Evolutionary conservation across 2,113 vertebrate species (phyloP), one percentile per base, ranked within the genome.

Genomic region (Lamprotornis superbus): DNA sequence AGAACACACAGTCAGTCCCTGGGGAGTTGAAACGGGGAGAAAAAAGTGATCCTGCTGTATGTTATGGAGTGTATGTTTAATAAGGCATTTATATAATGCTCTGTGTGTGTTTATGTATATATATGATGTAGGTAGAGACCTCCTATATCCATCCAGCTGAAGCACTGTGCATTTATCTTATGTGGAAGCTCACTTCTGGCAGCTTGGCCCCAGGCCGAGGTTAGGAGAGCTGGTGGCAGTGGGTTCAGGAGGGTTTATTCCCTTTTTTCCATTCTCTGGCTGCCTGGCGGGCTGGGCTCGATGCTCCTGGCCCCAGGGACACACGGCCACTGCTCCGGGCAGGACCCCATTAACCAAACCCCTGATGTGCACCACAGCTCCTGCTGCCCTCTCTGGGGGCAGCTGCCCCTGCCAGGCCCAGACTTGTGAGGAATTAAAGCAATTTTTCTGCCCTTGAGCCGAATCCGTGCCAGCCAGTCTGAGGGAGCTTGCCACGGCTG

Each of bases 221-320:
- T 14, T 12, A 47, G 22, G 18, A 40, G 40, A 15, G 7, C 16
- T 6, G 37, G 40, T 15, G 56, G 44, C 22, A 8, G 44, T 0
- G 35, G 18, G 44, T 44, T 56, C 6, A 13, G 63, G 15, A 28
- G 17, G 39, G 17, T 1, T 42, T 57, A 53, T 4, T 12, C 9
- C 50, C 14, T 56, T 25, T 52, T 52, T 52, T 28, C 50, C 50
- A 25, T 15, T 52, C 50, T 52, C 42, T 17, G 17, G 42, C 42
- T 42, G 15, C 27, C 27, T 28, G 49, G 15, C 1, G 11, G 47
- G 47, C 23, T 49, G 47, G 24, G 47, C 47, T 49, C 47, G 12
- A 23, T 49, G 23, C 44, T 49, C 42, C 60, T 16, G 2, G 4
- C 12, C 40, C 31, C 0, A 0, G 2, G 15, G 44, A 22, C 47